These are phyloP conservation scores for Oenanthe melanoleuca DNA, from an alignment of 2,113 vertebrate species.

Conservation along the genomic window DNA sequence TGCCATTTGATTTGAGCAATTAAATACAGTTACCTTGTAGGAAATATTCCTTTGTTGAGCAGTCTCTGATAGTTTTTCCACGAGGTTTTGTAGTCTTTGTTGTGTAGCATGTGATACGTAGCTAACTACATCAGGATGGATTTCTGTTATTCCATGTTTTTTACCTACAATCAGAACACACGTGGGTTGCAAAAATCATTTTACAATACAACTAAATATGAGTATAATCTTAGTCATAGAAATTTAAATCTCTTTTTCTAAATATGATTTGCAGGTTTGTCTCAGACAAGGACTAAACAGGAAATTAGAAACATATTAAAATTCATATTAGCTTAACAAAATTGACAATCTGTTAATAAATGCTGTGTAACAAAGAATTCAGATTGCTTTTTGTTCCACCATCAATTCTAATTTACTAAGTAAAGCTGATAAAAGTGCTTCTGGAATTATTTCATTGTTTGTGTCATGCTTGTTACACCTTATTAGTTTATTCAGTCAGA, in stretches of 20 bases:
- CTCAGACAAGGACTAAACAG: neutral
- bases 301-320: neutral
- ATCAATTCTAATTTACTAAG: neutral
- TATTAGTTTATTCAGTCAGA: neutral
- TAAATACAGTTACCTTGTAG: conserved; percentile 81
- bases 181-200: neutral
- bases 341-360: neutral
- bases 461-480: neutral
- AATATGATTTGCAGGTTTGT: neutral
- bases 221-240: neutral
- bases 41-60: conserved; percentile 91
- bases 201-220: neutral
- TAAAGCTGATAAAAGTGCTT: neutral
- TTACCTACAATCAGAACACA: conserved; percentile 76
- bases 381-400: neutral
- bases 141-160: conserved; percentile 88
- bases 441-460: neutral
- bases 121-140: conserved; percentile 89
- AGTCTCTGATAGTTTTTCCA: conserved; percentile 90
- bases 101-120: conserved; percentile 90
- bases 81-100: conserved; percentile 86
- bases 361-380: neutral
- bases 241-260: neutral
- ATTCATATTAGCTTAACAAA: neutral
- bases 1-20: neutral